Evolutionary conservation across 2,113 vertebrate species (phyloP), one percentile per base, ranked within the genome.

Genomic region (Campylomormyrus numenius): DNA sequence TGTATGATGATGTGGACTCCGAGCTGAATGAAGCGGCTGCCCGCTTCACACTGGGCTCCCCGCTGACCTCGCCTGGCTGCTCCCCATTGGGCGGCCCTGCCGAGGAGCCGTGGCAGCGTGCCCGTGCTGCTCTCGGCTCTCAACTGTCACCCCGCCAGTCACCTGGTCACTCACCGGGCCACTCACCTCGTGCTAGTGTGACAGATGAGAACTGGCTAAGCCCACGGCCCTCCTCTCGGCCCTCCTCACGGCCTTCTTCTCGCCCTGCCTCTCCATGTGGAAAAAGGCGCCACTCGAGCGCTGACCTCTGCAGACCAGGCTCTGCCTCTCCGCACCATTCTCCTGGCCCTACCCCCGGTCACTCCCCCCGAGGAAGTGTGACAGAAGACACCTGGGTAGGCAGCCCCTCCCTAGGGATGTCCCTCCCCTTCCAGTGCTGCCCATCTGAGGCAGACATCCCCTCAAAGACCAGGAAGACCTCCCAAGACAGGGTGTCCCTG

Each of bases 181-280:
- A 99, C 93, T 99, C 98, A 84, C 98, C 98, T 17, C 98, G 98
- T 95, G 98, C 97, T 93, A 99, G 98, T 92, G 95, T 99, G 94
- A 99, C 98, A 24, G 98, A 99, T 93, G 98, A 99, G 94, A 99
- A 99, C 90, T 99, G 98, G 98, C 96, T 99, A 42, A 99, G 97
- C 93, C 98, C 98, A 0, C 95, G 98, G 49, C 97, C 98, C 49
- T 96, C 97, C 13, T 99, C 98, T 45, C 96, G 98, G 90, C 98
- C 98, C 24, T 98, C 98, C 17, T 99, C 98, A 0, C 83, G 83
- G 39, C 83, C 83, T 56, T 19, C 74, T 3, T 87, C 86, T 31
- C 97, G 98, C 90, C 98, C 98, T 53, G 98, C 98, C 24, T 99
- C 98, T 24, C 98, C 98, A 13, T 99, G 98, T 92, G 98, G 98